Evolutionary conservation across 2,113 vertebrate genomes (phyloP).

Genomic region (Hymenochirus boettgeri): DNA sequence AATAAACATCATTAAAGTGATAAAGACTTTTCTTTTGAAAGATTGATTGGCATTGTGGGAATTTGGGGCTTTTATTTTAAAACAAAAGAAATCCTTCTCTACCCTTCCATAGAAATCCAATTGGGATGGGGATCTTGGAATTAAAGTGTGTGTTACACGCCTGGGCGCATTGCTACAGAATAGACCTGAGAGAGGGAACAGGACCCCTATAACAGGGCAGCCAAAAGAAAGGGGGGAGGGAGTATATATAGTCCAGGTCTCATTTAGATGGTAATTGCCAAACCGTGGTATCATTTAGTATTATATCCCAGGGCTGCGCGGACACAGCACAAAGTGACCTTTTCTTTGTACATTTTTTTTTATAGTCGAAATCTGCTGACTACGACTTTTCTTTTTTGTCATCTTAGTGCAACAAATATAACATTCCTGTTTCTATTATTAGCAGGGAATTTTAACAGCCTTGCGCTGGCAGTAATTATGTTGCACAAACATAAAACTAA

Average conservation of each 20-base stretch:
- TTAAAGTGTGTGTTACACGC: conserved; percentile 56
- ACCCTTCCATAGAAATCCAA: no score
- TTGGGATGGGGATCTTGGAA: no score
- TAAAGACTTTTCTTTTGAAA: no score
- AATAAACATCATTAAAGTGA: no score
- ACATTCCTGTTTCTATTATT: conserved; percentile 67
- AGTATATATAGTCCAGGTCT: conserved; percentile 53
- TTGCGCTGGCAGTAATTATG: conserved; percentile 69
- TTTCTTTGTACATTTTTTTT: no score
- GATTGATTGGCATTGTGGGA: conserved; percentile 61
- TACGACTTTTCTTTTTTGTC: conserved; percentile 67
- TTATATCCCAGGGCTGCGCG: conserved; percentile 62
- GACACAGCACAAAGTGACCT: conserved; percentile 64
- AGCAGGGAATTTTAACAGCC: conserved; percentile 67
- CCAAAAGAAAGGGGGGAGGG: conserved; percentile 11
- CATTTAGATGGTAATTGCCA: conserved; percentile 72
- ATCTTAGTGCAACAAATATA: conserved; percentile 61
- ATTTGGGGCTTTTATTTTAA: conserved; percentile 50
- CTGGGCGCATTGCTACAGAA: conserved; percentile 51
- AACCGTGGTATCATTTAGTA: conserved; percentile 56
- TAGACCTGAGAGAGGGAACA: conserved; percentile 50
- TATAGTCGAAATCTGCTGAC: conserved; percentile 64
- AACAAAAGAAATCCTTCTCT: no score
- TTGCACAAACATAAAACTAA: conserved; percentile 70
- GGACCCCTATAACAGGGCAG: conserved; percentile 26